Percentiles rank a stretch among this genome's conserved stretches.
These are phyloP conservation scores for Hylaeus anthracinus DNA, from an alignment of 1,140 invertebrate species.

Conservation along the genomic window DNA sequence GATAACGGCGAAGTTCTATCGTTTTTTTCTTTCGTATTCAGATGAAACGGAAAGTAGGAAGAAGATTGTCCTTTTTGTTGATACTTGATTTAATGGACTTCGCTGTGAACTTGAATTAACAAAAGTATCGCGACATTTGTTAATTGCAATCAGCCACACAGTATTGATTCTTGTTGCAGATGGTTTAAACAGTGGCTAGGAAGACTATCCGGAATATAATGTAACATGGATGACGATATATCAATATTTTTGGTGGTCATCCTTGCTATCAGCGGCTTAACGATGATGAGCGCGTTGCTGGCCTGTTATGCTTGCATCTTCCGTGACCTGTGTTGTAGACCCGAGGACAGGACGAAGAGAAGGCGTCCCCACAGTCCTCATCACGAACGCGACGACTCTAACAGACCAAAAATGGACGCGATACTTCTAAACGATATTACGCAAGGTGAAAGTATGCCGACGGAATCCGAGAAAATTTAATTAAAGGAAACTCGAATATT, in stretches of 20 bases:
- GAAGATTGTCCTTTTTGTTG: background rate
- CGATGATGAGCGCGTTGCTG: slow-evolving; percentile 65
- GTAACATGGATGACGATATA: slow-evolving; percentile 65
- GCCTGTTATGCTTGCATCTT: slow-evolving; percentile 72
- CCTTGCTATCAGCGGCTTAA: slow-evolving; percentile 66
- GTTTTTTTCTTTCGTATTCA: background rate
- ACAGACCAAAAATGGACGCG: slow-evolving; percentile 48
- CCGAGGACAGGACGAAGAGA: slow-evolving; percentile 57
- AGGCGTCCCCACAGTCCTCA: slow-evolving; percentile 51
- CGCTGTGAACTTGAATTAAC: background rate
- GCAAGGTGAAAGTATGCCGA: slow-evolving; percentile 72
- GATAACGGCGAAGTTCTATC: too few relatives aligned
- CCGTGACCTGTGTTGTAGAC: slow-evolving; percentile 68
- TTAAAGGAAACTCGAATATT: background rate
- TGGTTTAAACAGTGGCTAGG: slow-evolving; percentile 6
- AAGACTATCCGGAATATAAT: slow-evolving; percentile 4
- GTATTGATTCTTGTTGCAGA: slow-evolving; percentile 43
- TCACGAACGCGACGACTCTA: slow-evolving; percentile 45
- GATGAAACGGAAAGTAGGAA: background rate
- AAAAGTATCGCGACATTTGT: background rate
- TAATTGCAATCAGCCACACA: background rate
- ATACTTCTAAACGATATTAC: slow-evolving; percentile 72
- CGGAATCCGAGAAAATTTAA: slow-evolving; percentile 73
- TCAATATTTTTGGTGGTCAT: slow-evolving; percentile 69
- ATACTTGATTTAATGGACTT: too few relatives aligned